phyloP scores from a whole-genome alignment of 2,888 invertebrate genomes.

The Eristalinus sepulchralis region DNA sequence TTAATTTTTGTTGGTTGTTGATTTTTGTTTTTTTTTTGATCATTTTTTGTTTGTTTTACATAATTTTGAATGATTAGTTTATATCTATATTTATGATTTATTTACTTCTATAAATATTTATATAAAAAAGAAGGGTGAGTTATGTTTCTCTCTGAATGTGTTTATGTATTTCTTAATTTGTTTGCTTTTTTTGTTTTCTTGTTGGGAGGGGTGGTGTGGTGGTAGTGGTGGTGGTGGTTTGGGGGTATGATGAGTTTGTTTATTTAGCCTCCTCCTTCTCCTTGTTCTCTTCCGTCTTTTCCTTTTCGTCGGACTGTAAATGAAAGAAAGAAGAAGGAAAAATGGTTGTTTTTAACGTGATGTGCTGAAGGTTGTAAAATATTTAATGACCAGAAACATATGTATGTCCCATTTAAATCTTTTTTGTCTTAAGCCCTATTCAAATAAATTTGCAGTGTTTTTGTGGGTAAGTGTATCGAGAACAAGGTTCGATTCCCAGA shows the following conservation, averaged over 20 bases:
- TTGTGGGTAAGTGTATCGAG: too few species aligned
- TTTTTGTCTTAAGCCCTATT: too few species aligned
- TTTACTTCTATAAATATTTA: conserved; percentile 72
- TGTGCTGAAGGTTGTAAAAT: too few species aligned
- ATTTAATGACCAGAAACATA: too few species aligned
- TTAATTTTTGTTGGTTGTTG: conserved; percentile 64
- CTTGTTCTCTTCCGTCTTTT: conserved; percentile 87
- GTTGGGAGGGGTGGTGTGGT: neutral
- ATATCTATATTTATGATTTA: conserved; percentile 71
- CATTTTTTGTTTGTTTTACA: conserved; percentile 50
- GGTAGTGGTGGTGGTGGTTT: neutral
- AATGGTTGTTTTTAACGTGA: neutral
- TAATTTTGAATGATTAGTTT: conserved; percentile 71
- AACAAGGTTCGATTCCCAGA: too few species aligned
- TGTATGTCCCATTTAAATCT: too few species aligned
- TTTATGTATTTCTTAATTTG: conserved; percentile 33
- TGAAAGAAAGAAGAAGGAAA: conserved; percentile 13
- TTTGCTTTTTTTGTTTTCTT: neutral
- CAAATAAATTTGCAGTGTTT: too few species aligned
- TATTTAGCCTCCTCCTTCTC: conserved; percentile 84
- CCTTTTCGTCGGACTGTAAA: conserved; percentile 89
- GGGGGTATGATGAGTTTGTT: conserved; percentile 72
- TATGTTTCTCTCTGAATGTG: conserved; percentile 68
- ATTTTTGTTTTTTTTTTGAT: conserved; percentile 51
- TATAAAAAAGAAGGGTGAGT: conserved; percentile 72